Base-by-base conservation (phyloP, 1,140 invertebrate species). In the Drosophila sechellia region DNA sequence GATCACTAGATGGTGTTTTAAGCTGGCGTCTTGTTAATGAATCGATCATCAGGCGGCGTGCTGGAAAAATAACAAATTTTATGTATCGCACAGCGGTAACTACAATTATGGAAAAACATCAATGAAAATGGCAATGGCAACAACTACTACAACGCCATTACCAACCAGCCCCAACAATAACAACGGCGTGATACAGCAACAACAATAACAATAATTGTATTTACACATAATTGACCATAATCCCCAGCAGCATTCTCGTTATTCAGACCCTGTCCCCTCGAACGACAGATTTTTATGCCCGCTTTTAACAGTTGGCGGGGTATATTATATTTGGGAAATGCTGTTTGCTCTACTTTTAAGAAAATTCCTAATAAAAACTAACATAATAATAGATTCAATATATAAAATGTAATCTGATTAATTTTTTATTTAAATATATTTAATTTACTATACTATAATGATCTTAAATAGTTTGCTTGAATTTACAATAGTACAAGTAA, bases 181-280 rank as follows among this genome's bases (percentile, higher is more conserved):
- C 80, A 76, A 81, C 55, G 68, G 22, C 66, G 50, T 52, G 43
- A 43, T 66, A 43, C 52, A 35, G 37, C 58, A 48, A 60, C 69
- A 77, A 87, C 83, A 86, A 87, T 86, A 89, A 87, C 78, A 89
- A 87, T 83, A 83, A 87, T 87, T 79, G 64, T 77, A 84, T 89
- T 89, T 89, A 89, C 85, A 89, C 84, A 77, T 89, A 89, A 89
- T 89, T 89, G 84, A 89, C 84, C 72, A 89, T 89, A 89, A 89
- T 89, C 74, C 79, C 73, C 77, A 89, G 77, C 64, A 77, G 74
- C 60, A 68, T 56, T 20, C 57, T 37, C 46, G 34, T 35, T 56
- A 43, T 50, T 59, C 13, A 15, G 17, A 6, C 39, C 15, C 34
- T 17, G 22, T 13, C 10, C 63, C 40, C 39, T 34, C 20, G 17